Base-by-base conservation (phyloP, 2,888 invertebrate species). In the Orchestes rusci region DNA sequence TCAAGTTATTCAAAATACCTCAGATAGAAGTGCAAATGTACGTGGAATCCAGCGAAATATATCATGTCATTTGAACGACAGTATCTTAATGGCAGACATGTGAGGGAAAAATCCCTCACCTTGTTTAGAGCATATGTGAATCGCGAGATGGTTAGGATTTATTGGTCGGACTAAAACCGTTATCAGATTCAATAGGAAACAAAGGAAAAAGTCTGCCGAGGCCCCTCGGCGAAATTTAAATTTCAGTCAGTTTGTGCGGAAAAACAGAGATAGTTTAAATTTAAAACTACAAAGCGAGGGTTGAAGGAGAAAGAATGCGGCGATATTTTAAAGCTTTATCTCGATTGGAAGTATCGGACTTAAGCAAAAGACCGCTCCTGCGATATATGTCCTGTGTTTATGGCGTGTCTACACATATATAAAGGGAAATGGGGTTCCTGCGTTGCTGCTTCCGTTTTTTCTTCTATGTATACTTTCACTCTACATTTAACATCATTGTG, bases 251-350 rank as follows among this genome's bases (percentile, higher is more conserved):
- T 57, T 58, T 56, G 53, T 53, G 58, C 52, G 57, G 54, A 55
- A 56, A 46, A 50, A 55, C 53, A 54, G 56, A 56, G 56, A 59
- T 59, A 59, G 59, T 60, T 60, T 57, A 58, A 59, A 59, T 58
- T 59, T 56, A 57, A 59, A 59, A 57, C 48, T 57, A 56, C 55
- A 56, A 56, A 54, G 55, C 56, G 55, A 56, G 59, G 58, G 57
- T 58, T 57, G 54, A 55, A 55, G 55, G 56, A 58, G 53, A 58
- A 59, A 59, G 62, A 63, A 62, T 61, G 59, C 55, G 59, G 59
- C 64, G 58, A 66, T 65, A 66, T 66, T 66, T 66, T 63, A 65
- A 61, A 64, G 59, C 57, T 64, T 61, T 66, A 66, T 66, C 66
- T 56, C 59, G 59, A 60, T 57, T 59, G 57, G 56, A 56, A 58